phyloP scores from a whole-genome alignment of 2,113 vertebrate species.

The Puffinus mauretanicus region DNA sequence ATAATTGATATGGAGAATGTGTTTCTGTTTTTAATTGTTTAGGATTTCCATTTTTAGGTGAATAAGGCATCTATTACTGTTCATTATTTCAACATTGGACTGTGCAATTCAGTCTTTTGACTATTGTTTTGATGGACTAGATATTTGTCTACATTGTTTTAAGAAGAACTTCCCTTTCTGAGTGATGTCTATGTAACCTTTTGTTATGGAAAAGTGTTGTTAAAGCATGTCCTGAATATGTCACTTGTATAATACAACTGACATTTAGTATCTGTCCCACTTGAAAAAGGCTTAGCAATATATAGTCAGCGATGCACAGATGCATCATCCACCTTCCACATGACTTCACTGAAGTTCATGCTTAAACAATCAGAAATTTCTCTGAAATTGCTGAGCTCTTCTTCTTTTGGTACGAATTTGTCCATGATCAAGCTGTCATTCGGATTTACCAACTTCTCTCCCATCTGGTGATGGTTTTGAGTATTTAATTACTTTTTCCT shows the following conservation, averaged over 20 bases:
- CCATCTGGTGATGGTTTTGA: neutral
- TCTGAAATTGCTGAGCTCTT: neutral
- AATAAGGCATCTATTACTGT: neutral
- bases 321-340: neutral
- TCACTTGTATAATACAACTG: neutral
- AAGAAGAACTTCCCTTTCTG: neutral
- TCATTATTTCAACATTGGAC: neutral
- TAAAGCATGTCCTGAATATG: neutral
- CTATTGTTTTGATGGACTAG: neutral
- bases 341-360: neutral
- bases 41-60: neutral
- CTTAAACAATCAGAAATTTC: neutral
- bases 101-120: neutral
- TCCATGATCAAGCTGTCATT: neutral
- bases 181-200: neutral
- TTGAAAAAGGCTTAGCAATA: neutral
- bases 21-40: neutral
- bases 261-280: neutral
- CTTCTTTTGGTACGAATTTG: neutral
- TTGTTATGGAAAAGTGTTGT: neutral
- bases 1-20: neutral
- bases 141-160: neutral
- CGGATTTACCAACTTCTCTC: neutral
- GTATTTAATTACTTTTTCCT: neutral
- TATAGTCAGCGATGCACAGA: neutral